Percentiles rank a stretch among this genome's conserved stretches.
Conservation (phyloP, 1,140 invertebrate genomes). For the Nylanderia fulva region DNA sequence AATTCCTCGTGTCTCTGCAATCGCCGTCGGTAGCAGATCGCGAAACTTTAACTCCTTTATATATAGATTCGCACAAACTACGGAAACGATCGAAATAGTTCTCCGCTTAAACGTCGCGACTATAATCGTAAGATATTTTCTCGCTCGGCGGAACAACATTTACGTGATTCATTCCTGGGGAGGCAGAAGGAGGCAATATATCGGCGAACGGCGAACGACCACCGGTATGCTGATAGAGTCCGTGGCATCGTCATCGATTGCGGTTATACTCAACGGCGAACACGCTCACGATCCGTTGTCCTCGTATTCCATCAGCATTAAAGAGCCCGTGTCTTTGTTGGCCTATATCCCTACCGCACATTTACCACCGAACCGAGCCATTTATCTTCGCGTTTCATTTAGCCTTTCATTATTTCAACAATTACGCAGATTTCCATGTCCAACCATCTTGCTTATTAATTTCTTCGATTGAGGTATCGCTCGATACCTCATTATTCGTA, state of each 20-base stretch:
- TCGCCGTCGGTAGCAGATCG: constrained; percentile 15
- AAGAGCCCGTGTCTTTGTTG: constrained; percentile 41
- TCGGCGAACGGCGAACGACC: constrained; percentile 1
- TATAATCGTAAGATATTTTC: constrained; percentile 50
- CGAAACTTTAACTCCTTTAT: constrained; percentile 28
- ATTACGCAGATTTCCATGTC: no score
- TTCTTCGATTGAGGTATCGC: no score
- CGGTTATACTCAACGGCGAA: constrained; percentile 14
- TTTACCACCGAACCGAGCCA: background rate
- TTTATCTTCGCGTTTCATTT: no score
- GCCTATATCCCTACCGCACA: constrained; percentile 6
- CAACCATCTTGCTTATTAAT: no score
- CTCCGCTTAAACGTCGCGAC: constrained; percentile 13
- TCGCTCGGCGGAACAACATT: constrained; percentile 43
- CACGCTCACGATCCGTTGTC: constrained; percentile 42
- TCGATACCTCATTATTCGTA: no score
- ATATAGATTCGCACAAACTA: background rate
- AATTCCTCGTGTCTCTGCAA: constrained; percentile 32
- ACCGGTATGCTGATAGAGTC: constrained; percentile 66
- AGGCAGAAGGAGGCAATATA: constrained; percentile 41
- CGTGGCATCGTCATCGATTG: constrained; percentile 67
- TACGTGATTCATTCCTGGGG: constrained; percentile 54
- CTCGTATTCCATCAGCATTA: constrained; percentile 57
- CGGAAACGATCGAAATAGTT: constrained; percentile 50
- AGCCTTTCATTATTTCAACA: no score